Percentiles rank a stretch among this genome's conserved stretches.
phyloP scores from a whole-genome alignment of 2,797 vertebrate species.

The Pogonophryne albipinna region DNA sequence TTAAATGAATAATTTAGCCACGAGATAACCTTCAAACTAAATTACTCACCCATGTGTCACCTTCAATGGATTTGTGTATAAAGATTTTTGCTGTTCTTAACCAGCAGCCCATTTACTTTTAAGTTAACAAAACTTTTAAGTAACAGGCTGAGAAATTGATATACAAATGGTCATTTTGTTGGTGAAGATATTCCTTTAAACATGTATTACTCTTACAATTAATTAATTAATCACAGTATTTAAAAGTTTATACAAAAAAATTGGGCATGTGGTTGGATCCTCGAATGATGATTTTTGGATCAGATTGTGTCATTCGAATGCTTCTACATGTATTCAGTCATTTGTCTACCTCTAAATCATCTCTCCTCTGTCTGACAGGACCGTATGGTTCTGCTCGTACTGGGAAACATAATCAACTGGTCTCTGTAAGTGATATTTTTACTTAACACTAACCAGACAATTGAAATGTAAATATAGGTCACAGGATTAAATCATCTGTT shows the following conservation, averaged over 20 bases:
- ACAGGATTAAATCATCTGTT: background rate
- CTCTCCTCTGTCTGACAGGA: conserved; percentile 82
- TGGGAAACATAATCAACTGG: conserved; percentile 99
- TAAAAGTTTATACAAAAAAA: background rate
- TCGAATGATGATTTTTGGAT: background rate
- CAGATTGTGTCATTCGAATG: background rate
- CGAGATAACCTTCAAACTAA: too few species aligned
- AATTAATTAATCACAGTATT: background rate
- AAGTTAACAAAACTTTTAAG: too few species aligned
- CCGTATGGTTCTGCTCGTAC: conserved; percentile 96
- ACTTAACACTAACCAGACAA: too few species aligned
- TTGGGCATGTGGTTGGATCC: background rate
- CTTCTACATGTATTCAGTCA: background rate
- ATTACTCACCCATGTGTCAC: too few species aligned
- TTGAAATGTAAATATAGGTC: background rate
- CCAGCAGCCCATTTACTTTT: too few species aligned
- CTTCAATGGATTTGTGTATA: too few species aligned
- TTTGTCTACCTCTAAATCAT: background rate
- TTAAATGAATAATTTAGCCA: too few species aligned
- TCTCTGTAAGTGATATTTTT: conserved; percentile 90
- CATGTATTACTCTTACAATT: too few species aligned
- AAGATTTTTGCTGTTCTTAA: too few species aligned
- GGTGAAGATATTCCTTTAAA: too few species aligned
- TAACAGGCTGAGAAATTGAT: too few species aligned
- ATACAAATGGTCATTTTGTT: too few species aligned